Evolutionary conservation across 2,888 invertebrate species (phyloP).

Genomic region (Tenthredo mesomela): DNA sequence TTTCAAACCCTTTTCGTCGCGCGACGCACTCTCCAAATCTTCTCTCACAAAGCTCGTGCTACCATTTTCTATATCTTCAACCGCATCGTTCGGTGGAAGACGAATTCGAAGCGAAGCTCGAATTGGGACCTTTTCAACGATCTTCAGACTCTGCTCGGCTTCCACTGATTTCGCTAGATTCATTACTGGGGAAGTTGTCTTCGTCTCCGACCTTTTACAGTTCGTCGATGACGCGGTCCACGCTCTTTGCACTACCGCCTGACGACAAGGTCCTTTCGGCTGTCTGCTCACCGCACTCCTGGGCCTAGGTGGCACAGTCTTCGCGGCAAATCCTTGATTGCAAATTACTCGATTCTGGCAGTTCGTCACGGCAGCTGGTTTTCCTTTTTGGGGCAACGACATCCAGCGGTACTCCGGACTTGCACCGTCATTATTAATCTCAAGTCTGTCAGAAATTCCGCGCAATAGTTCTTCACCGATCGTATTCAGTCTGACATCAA

Average conservation of each 20-base stretch:
- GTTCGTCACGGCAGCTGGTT: slow-evolving; percentile 60
- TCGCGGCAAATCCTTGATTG: slow-evolving; percentile 52
- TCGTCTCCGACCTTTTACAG: slow-evolving; percentile 58
- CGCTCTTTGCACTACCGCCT: slow-evolving; percentile 55
- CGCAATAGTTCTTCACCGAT: slow-evolving; percentile 80
- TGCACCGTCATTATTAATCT: slow-evolving; percentile 61
- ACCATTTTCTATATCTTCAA: neutral
- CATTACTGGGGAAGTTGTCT: neutral
- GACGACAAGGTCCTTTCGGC: slow-evolving; percentile 60
- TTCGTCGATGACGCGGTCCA: slow-evolving; percentile 43
- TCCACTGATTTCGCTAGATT: neutral
- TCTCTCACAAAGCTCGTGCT: neutral
- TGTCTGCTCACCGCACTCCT: slow-evolving; percentile 62
- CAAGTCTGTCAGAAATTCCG: slow-evolving; percentile 68
- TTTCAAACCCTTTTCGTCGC: neutral
- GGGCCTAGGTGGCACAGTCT: slow-evolving; percentile 56
- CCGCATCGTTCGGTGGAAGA: slow-evolving; percentile 63
- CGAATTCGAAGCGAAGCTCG: slow-evolving; percentile 68
- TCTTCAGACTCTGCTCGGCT: slow-evolving; percentile 20
- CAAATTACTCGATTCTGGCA: slow-evolving; percentile 23
- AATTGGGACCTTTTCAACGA: slow-evolving; percentile 27
- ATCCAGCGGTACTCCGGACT: slow-evolving; percentile 70
- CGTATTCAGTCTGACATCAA: slow-evolving; percentile 84
- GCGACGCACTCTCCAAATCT: neutral
- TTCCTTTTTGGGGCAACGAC: slow-evolving; percentile 63